Base-by-base conservation (phyloP, 2,113 vertebrate species). In the Poeciliopsis retropinna region DNA sequence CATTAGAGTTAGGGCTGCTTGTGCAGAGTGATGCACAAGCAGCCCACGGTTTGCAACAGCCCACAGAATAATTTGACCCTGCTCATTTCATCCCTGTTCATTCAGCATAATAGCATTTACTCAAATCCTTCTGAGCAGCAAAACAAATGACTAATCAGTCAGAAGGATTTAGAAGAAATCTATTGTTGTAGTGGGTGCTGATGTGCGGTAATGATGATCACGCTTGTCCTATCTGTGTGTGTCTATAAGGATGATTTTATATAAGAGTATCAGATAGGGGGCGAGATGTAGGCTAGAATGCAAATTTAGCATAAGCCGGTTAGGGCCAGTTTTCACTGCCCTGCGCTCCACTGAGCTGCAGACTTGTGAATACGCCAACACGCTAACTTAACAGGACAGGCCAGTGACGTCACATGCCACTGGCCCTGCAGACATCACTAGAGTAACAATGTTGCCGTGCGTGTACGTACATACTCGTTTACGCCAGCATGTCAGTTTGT, bases 351-450 rank as follows among this genome's bases (percentile, higher is more conserved):
- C 80, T 82, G 88, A 90, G 89, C 89, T 89, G 86, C 64, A 80
- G 87, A 92, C 88, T 91, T 73, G 76, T 82, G 78, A 92, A 91
- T 86, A 88, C 83, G 60, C 80, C 73, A 89, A 79, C 72, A 87
- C 82, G 65, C 82, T 95, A 94, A 95, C 90, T 76, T 80, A 91
- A 93, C 78, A 79, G 81, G 94, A 93, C 93, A 94, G 90, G 88
- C 91, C 85, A 87, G 92, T 94, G 93, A 95, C 93, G 90, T 93
- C 92, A 93, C 88, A 68, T 54, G 79, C 85, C 87, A 84, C 25
- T 60, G 85, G 78, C 88, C 84, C 87, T 73, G 85, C 79, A 90
- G 88, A 87, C 85, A 85, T 90, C 66, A 47, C 76, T 83, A 77
- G 83, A 91, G 86, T 89, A 87, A 89, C 87, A 89, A 69, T 76